A percentile compares a stretch with the other conserved stretches of the same genome.
phyloP scores from a whole-genome alignment of 2,888 invertebrate species.

The Drosophila atroscutellata region DNA sequence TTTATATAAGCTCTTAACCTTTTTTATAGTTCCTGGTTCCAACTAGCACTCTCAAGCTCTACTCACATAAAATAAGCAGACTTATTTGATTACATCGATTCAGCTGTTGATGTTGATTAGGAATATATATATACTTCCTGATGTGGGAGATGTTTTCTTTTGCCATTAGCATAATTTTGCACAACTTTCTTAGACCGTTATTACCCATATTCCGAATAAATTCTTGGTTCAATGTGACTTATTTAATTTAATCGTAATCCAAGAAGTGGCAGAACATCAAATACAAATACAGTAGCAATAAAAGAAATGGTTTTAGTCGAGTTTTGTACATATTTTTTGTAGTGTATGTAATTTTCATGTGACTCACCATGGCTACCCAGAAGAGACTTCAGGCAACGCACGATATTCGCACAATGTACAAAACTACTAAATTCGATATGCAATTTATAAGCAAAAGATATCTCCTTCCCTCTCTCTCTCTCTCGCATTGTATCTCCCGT shows the following conservation, averaged over 20 bases:
- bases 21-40: neutral
- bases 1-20: too few species aligned
- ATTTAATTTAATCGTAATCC: too few species aligned
- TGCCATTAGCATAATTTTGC: neutral
- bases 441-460: conserved; percentile 66
- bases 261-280: neutral
- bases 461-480: neutral
- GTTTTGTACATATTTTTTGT: neutral
- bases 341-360: conserved; percentile 3
- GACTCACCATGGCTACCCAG: conserved; percentile 28
- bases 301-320: neutral
- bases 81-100: neutral
- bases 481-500: neutral
- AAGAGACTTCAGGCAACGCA: conserved; percentile 60
- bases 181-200: fast-evolving
- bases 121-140: neutral
- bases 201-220: neutral
- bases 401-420: conserved; percentile 66
- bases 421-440: conserved; percentile 78
- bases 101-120: neutral
- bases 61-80: neutral
- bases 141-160: neutral
- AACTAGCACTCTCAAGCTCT: neutral
- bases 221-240: neutral
- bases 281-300: neutral